Evolutionary conservation across 2,113 vertebrate genomes (phyloP), one percentile per base, ranked within the genome.

Genomic region (Corydoras sp.): DNA sequence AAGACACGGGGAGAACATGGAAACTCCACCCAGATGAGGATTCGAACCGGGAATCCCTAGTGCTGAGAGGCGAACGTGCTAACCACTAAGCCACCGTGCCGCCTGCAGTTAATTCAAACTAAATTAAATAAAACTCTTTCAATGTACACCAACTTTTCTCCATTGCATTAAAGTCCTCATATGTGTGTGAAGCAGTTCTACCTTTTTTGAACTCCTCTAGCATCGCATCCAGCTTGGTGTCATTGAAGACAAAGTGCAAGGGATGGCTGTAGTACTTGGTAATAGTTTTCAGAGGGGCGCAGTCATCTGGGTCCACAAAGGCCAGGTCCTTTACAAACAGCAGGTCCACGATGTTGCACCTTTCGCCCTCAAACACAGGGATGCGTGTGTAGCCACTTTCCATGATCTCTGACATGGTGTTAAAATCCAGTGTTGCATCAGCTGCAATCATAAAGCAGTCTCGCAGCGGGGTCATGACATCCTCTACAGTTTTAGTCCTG

Each of bases 351-450:
- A 80, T 80, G 68, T 80, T 77, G 58, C 72, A 77, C 58, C 58
- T 73, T 10, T 80, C 79, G 1, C 79, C 76, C 12, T 76, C 79
- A 29, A 76, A 77, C 9, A 80, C 79, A 2, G 79, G 79, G n/a
- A 80, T 80, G 14, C 79, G 76, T 2, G 79, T 80, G 72, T 80
- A 80, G 14, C 79, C 79, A 3, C 79, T 80, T 55, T 77, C 79
- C 79, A 80, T 80, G 73, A 80, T 80, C 70, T 80, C 76, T 24
- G 79, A 80, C 79, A 80, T 80, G 73, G 73, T 80, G 59, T 51
- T 77, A 35, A 80, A 80, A 48, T 80, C 79, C 4, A 80, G 73
- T 59, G 73, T 65, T 3, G 70, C 79, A 55, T 80, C 79, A 12
- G 69, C 67, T 4, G 79, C 60, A 2, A 80, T 80, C 79, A 80